phyloP scores from a whole-genome alignment of 1,140 invertebrate genomes.

The Aphidius gifuensis region DNA sequence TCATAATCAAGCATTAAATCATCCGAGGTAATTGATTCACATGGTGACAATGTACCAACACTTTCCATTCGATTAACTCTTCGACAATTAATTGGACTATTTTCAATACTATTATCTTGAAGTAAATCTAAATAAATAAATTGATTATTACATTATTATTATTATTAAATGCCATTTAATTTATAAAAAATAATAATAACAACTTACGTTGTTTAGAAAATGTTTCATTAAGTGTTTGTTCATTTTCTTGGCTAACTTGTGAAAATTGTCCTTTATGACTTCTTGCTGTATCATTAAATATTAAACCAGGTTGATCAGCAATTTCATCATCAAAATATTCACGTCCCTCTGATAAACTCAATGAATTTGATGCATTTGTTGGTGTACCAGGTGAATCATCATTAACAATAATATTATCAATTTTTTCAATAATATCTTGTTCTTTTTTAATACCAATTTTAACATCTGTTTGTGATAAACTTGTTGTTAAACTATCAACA shows the following conservation, averaged over 20 bases:
- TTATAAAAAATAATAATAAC: slow-evolving; percentile 7
- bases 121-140: slow-evolving; percentile 25
- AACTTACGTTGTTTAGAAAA: slow-evolving; percentile 44
- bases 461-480: slow-evolving; percentile 48
- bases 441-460: slow-evolving; percentile 37
- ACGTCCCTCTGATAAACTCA: slow-evolving; percentile 68
- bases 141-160: slow-evolving; percentile 3
- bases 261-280: slow-evolving; percentile 40
- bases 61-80: slow-evolving; percentile 62
- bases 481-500: slow-evolving; percentile 66
- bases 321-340: slow-evolving; percentile 86
- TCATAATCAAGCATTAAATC: slow-evolving; percentile 83
- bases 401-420: slow-evolving; percentile 44
- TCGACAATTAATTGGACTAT: slow-evolving; percentile 48
- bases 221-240: slow-evolving; percentile 43
- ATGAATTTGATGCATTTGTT: slow-evolving; percentile 72
- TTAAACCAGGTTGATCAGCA: slow-evolving; percentile 80
- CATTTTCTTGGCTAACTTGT: slow-evolving; percentile 30
- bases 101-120: slow-evolving; percentile 40
- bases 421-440: slow-evolving; percentile 49
- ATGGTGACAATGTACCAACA: slow-evolving; percentile 72
- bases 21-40: slow-evolving; percentile 75
- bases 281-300: slow-evolving; percentile 65
- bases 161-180: not conserved
- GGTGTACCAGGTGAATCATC: slow-evolving; percentile 68